Conservation (phyloP, 2,888 invertebrate species). For the Metacarcinus magister region DNA sequence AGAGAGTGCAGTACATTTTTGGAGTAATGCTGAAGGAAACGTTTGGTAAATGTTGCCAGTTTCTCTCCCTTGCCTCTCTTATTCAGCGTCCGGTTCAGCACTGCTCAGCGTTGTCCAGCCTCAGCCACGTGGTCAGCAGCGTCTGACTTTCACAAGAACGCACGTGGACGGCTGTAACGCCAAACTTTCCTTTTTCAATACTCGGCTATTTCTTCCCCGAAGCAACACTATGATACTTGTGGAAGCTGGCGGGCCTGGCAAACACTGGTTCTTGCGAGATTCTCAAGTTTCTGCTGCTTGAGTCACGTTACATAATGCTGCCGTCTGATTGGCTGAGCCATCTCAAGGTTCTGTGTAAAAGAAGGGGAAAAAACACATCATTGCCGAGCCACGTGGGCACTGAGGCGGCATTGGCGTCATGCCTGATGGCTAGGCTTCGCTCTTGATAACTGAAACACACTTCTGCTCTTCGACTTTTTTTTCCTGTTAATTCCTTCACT, state of each 20-base stretch:
- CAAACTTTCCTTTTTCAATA: neutral
- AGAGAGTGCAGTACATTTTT: neutral
- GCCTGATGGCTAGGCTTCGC: neutral
- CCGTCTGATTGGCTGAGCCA: neutral
- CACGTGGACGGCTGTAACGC: neutral
- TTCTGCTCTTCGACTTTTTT: neutral
- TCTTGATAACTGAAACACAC: neutral
- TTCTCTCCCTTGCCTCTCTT: neutral
- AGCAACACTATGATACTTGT: neutral
- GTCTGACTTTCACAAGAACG: neutral
- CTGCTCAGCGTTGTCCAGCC: neutral
- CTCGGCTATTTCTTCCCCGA: neutral
- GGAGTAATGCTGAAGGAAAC: neutral
- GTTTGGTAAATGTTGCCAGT: neutral
- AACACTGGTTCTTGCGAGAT: neutral
- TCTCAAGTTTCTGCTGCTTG: neutral
- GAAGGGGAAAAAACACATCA: neutral
- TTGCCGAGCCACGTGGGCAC: neutral
- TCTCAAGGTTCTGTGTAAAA: constrained; percentile 14
- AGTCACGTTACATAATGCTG: constrained; percentile 38
- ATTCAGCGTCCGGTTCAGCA: neutral
- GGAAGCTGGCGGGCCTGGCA: neutral
- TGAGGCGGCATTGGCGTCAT: constrained; percentile 31
- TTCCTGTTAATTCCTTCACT: neutral
- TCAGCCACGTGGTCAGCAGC: neutral